Conservation (phyloP, 2,888 invertebrate genomes). For the Barypeithes pellucidus region DNA sequence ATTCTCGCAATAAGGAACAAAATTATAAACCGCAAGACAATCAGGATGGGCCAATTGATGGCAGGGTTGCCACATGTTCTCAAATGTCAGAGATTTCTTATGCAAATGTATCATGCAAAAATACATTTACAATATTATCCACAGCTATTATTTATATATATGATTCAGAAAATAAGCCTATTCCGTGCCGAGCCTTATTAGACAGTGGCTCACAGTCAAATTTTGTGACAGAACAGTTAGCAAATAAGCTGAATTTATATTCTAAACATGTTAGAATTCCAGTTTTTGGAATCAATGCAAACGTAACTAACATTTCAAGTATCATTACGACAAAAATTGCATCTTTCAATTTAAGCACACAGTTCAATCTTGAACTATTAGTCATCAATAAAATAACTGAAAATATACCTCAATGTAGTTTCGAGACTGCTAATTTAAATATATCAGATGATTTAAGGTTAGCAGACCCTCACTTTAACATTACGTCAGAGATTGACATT, state of each 20-base stretch:
- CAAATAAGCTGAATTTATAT: slow-evolving; percentile 17
- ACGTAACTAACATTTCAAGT: slow-evolving; percentile 18
- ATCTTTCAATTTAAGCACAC: background rate
- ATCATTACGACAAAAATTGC: slow-evolving; percentile 5
- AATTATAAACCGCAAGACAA: background rate
- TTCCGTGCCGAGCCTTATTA: slow-evolving; percentile 17
- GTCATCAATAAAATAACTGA: slow-evolving; percentile 45
- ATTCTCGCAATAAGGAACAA: background rate
- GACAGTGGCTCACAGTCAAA: slow-evolving; percentile 44
- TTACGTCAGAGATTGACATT: slow-evolving; percentile 26
- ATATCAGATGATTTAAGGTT: slow-evolving; percentile 38
- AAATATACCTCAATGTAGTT: slow-evolving; percentile 31
- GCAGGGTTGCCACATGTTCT: slow-evolving; percentile 1
- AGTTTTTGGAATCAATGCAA: slow-evolving; percentile 40
- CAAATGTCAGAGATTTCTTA: background rate
- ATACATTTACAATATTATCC: slow-evolving; percentile 18
- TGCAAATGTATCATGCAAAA: background rate
- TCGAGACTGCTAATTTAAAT: slow-evolving; percentile 26
- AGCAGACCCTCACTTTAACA: slow-evolving; percentile 44
- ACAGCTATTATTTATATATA: slow-evolving; percentile 12
- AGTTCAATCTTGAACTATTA: slow-evolving; percentile 30
- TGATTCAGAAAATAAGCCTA: slow-evolving; percentile 11
- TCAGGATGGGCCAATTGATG: background rate
- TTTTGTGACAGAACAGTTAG: slow-evolving; percentile 31
- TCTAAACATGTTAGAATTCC: slow-evolving; percentile 30